Percentiles rank a stretch among this genome's conserved stretches.
phyloP scores from a whole-genome alignment of 2,888 invertebrate genomes.

The Cremastobaeus sp. region DNA sequence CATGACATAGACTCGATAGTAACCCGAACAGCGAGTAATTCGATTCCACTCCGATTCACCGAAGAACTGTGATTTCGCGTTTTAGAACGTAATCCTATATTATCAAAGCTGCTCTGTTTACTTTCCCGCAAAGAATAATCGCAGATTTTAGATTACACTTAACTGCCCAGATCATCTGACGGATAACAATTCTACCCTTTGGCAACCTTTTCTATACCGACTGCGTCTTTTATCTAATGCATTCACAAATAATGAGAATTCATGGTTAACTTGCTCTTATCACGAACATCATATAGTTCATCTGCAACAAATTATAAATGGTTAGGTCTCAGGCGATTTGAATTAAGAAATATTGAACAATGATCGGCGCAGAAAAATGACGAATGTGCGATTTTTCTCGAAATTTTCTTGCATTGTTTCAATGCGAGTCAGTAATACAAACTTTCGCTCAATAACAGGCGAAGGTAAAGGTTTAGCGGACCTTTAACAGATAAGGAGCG shows the following conservation, averaged over 20 bases:
- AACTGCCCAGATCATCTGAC: conserved; percentile 45
- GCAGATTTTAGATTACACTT: conserved; percentile 45
- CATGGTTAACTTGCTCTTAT: conserved; percentile 43
- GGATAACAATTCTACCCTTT: conserved; percentile 53
- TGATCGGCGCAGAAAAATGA: neutral
- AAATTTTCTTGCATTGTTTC: no score
- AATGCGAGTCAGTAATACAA: no score
- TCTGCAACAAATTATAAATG: conserved; percentile 47
- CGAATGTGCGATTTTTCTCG: no score
- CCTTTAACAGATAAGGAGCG: no score
- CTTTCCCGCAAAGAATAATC: conserved; percentile 49
- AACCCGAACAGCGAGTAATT: conserved; percentile 18
- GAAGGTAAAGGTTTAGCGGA: no score
- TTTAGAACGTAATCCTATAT: conserved; percentile 37
- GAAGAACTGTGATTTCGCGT: conserved; percentile 35
- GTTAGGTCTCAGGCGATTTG: conserved; percentile 26
- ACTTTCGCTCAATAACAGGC: no score
- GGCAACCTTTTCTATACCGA: conserved; percentile 37
- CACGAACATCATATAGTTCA: conserved; percentile 44
- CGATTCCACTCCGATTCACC: conserved; percentile 5
- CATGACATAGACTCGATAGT: conserved; percentile 14
- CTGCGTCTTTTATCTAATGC: conserved; percentile 48
- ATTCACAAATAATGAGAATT: conserved; percentile 38
- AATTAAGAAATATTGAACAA: conserved; percentile 28
- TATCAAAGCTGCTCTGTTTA: conserved; percentile 50